Conservation (phyloP, 1,140 invertebrate genomes). For the Drosophila nannoptera region DNA sequence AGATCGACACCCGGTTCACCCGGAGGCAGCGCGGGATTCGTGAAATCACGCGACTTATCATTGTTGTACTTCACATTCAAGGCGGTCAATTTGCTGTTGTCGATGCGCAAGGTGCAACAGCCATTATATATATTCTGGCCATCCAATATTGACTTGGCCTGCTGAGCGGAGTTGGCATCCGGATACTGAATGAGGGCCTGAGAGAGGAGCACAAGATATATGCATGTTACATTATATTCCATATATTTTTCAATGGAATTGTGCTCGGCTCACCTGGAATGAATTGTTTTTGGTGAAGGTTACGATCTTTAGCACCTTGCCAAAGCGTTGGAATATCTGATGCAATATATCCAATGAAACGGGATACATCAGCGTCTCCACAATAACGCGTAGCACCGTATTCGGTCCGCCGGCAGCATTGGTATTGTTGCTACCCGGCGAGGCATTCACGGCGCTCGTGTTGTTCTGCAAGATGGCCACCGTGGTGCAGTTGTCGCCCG, state of each 20-base stretch:
- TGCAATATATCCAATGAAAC: slow-evolving; percentile 98
- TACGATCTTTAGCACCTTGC: slow-evolving; percentile 99
- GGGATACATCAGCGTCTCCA: slow-evolving; percentile 99
- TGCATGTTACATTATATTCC: neutral
- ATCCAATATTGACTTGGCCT: slow-evolving; percentile 96
- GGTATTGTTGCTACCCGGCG: slow-evolving; percentile 55
- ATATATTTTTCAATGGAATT: neutral
- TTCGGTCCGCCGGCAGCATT: slow-evolving; percentile 94
- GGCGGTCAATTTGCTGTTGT: slow-evolving; percentile 98
- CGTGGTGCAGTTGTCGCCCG: slow-evolving; percentile 62
- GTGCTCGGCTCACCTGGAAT: slow-evolving; percentile 83
- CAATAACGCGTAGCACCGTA: slow-evolving; percentile 97
- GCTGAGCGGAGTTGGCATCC: slow-evolving; percentile 96
- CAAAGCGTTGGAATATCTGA: slow-evolving; percentile 98
- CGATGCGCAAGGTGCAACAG: slow-evolving; percentile 99
- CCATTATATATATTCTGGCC: slow-evolving; percentile 99
- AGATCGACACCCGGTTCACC: slow-evolving; percentile 89
- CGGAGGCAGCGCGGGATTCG: slow-evolving; percentile 96
- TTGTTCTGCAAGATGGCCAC: slow-evolving; percentile 76
- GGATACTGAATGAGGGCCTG: slow-evolving; percentile 98
- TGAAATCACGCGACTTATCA: slow-evolving; percentile 99
- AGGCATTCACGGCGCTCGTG: slow-evolving; percentile 72
- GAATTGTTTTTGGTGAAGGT: slow-evolving; percentile 99
- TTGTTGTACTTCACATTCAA: slow-evolving; percentile 99
- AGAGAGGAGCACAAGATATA: neutral